These are phyloP conservation scores for Agrilus cyanescens DNA, from an alignment of 2,888 invertebrate genomes.

Conservation along the genomic window DNA sequence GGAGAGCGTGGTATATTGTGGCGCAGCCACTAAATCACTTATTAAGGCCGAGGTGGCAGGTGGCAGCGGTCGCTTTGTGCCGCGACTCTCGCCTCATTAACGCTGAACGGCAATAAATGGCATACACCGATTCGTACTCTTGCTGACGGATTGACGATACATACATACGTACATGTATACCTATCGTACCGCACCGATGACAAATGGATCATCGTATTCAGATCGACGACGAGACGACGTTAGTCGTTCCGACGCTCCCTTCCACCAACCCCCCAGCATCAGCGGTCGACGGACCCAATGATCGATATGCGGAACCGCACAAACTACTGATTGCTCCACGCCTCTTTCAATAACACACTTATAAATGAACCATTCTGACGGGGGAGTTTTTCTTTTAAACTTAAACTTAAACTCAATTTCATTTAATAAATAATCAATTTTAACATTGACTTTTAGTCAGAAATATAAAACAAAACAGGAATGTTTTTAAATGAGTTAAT, in stretches of 20 bases:
- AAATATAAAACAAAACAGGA: no score
- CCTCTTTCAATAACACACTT: no score
- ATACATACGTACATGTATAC: slow-evolving; percentile 16
- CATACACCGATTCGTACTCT: slow-evolving; percentile 33
- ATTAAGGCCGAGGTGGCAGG: slow-evolving; percentile 31
- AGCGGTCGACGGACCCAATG: no score
- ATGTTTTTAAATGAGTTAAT: no score
- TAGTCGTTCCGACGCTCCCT: slow-evolving; percentile 3
- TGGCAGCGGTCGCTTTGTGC: slow-evolving; percentile 25
- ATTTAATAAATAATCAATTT: no score
- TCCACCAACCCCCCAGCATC: background rate
- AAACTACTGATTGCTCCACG: no score
- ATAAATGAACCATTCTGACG: no score
- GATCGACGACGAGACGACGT: slow-evolving; percentile 6
- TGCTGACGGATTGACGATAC: slow-evolving; percentile 23
- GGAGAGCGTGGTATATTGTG: slow-evolving; percentile 1
- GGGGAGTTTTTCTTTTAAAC: no score
- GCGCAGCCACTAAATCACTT: slow-evolving; percentile 22
- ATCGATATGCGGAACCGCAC: no score
- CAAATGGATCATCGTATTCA: slow-evolving; percentile 20
- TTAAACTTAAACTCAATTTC: no score
- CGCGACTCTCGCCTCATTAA: slow-evolving; percentile 18
- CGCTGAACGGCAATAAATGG: slow-evolving; percentile 28
- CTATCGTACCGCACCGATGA: slow-evolving; percentile 17
- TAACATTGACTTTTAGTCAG: no score